These are phyloP conservation scores for Etheostoma spectabile DNA, from an alignment of 2,113 vertebrate species.

Conservation along the genomic window DNA sequence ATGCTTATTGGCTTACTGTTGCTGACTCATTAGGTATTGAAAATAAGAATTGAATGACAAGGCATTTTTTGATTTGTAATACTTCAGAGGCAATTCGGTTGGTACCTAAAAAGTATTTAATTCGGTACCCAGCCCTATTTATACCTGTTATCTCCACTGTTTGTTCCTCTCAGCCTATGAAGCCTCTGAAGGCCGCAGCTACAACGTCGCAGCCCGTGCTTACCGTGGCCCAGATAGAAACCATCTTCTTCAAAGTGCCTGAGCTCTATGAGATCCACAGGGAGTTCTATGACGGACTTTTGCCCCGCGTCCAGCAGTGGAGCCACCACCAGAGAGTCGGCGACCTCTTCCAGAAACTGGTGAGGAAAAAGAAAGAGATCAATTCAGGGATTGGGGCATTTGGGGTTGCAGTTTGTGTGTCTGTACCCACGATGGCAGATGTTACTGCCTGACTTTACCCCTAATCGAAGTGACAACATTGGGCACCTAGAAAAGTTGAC, in stretches of 20 bases:
- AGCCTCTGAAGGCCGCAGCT: slow-evolving; percentile 95
- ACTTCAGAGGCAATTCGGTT: too few relatives aligned
- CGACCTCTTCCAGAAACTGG: slow-evolving; percentile 98
- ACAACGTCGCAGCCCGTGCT: slow-evolving; percentile 98
- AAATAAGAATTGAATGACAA: too few relatives aligned
- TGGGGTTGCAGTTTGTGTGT: slow-evolving; percentile 12
- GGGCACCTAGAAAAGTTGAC: slow-evolving; percentile 23
- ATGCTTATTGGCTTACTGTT: too few relatives aligned
- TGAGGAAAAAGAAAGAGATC: slow-evolving; percentile 73
- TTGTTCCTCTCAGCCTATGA: slow-evolving; percentile 91
- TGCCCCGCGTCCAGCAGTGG: slow-evolving; percentile 96
- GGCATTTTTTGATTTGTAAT: too few relatives aligned
- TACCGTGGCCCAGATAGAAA: slow-evolving; percentile 94
- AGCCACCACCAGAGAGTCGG: slow-evolving; percentile 96
- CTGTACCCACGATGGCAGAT: slow-evolving; percentile 13
- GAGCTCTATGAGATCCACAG: slow-evolving; percentile 98
- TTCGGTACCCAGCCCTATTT: too few relatives aligned
- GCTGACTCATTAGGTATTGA: too few relatives aligned
- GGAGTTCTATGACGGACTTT: slow-evolving; percentile 95
- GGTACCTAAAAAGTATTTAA: too few relatives aligned
- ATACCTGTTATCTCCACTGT: background rate
- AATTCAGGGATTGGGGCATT: background rate
- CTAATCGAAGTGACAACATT: slow-evolving; percentile 45
- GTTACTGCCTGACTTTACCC: slow-evolving; percentile 16
- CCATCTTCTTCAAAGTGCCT: slow-evolving; percentile 99